phyloP scores from a whole-genome alignment of 2,888 invertebrate genomes.

The Chrysolina haemoptera region DNA sequence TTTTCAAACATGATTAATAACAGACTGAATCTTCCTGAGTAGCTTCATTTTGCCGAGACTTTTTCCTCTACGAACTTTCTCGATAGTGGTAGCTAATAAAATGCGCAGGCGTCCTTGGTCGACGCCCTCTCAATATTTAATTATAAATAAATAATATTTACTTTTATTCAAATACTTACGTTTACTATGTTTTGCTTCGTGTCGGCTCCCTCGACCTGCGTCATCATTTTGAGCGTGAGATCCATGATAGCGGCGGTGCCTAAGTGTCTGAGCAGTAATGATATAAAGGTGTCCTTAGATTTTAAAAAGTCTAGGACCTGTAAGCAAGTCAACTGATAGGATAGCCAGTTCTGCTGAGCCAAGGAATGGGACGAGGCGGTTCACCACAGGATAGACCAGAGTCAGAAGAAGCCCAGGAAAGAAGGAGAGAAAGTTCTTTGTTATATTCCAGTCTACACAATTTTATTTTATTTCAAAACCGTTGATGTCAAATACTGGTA shows the following conservation, averaged over 20 bases:
- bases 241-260: slow-evolving; percentile 96
- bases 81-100: no score
- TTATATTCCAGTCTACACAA: slow-evolving; percentile 52
- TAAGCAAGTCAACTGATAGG: slow-evolving; percentile 92
- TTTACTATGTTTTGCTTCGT: slow-evolving; percentile 80
- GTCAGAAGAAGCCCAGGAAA: slow-evolving; percentile 44
- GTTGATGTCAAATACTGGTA: background rate
- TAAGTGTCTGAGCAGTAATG: slow-evolving; percentile 89
- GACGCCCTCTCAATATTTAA: no score
- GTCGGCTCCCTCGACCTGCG: slow-evolving; percentile 84
- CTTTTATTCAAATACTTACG: slow-evolving; percentile 69
- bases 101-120: no score
- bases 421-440: slow-evolving; percentile 54
- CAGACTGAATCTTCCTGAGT: no score
- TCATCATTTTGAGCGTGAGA: slow-evolving; percentile 88
- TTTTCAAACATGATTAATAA: no score
- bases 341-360: slow-evolving; percentile 85
- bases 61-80: no score
- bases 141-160: no score
- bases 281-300: slow-evolving; percentile 88
- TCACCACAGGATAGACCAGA: slow-evolving; percentile 48
- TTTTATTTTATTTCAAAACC: background rate
- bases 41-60: no score
- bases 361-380: slow-evolving; percentile 41
- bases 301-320: slow-evolving; percentile 94